Base-by-base conservation (phyloP, 2,113 vertebrate species). In the Rhinogobius similis region DNA sequence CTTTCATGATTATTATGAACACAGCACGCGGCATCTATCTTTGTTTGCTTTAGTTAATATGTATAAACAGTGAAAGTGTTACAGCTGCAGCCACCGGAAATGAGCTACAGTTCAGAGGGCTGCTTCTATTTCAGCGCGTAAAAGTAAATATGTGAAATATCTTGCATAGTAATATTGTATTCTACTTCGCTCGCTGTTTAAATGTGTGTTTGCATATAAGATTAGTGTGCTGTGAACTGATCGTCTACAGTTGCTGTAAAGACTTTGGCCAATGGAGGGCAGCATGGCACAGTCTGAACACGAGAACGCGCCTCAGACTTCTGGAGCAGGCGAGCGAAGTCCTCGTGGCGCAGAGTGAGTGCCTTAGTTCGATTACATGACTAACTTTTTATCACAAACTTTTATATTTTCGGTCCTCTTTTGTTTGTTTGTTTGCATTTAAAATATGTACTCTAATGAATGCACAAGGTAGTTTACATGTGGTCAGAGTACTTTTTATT, bases 241-340 rank as follows among this genome's bases (percentile, higher is more conserved):
- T n/a, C n/a, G n/a, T n/a, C n/a, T n/a, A n/a, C 29, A 32, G 16
- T 2, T 86, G 88, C 39, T 81, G 75, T 79, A 76, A 65, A 59
- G 11, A 4, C 21, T 61, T 14, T 38, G 58, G 52, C 88, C 93
- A 92, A 88, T 72, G 87, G 91, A 87, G 91, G 93, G 92, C 88
- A 91, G 89, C 87, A 91, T 87, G 82, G 85, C 79, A 90, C 82
- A 91, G 86, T 64, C 43, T 78, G 77, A 86, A 7, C 72, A n/a
- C 48, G 81, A 73, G 39, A 27, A 61, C 64, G 64, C 52, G 32
- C 59, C 39, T 65, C 24, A 71, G 46, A 14, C 50, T 20, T 41
- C 72, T 65, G 67, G 29, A n/a, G 14, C 63, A 70, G 53, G 27
- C 55, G 27, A 58, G 14, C 27, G 9, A 46, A 53, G 52, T 62